phyloP scores from a whole-genome alignment of 2,113 vertebrate genomes.

The Trogon surrucura region DNA sequence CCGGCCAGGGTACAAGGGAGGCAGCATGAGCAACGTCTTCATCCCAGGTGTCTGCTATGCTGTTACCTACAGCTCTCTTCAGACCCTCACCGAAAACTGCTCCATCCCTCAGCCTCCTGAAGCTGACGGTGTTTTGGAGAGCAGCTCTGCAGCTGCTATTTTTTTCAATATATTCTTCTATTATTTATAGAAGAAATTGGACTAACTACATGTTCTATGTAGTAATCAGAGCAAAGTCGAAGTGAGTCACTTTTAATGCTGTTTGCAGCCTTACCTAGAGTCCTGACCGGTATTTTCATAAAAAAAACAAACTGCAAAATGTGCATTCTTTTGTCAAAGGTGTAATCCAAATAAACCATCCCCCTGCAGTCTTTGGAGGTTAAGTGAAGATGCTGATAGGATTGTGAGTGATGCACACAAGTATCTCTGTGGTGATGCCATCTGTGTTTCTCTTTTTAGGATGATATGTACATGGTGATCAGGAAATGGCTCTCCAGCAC shows the following conservation, averaged over 20 bases:
- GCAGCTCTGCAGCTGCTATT: neutral
- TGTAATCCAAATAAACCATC: neutral
- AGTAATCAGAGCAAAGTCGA: neutral
- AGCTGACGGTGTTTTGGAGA: neutral
- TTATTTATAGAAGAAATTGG: neutral
- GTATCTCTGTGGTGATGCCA: neutral
- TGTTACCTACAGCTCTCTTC: neutral
- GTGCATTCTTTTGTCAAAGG: neutral
- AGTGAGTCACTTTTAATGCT: neutral
- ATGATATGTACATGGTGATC: conserved; percentile 95
- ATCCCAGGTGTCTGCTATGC: neutral
- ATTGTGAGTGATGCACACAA: neutral
- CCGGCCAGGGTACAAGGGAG: no score
- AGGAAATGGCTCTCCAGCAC: conserved; percentile 97
- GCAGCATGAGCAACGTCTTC: neutral
- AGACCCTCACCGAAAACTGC: neutral
- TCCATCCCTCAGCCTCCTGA: neutral
- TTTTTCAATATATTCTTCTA: neutral
- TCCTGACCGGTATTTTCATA: neutral
- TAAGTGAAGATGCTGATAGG: neutral
- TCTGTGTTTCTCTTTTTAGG: conserved; percentile 72
- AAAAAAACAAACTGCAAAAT: neutral
- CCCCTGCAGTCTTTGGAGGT: neutral
- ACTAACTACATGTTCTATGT: neutral
- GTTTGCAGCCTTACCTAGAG: neutral